Evolutionary conservation across 2,888 invertebrate species (phyloP).

Genomic region (Sinhomidia bicolor): DNA sequence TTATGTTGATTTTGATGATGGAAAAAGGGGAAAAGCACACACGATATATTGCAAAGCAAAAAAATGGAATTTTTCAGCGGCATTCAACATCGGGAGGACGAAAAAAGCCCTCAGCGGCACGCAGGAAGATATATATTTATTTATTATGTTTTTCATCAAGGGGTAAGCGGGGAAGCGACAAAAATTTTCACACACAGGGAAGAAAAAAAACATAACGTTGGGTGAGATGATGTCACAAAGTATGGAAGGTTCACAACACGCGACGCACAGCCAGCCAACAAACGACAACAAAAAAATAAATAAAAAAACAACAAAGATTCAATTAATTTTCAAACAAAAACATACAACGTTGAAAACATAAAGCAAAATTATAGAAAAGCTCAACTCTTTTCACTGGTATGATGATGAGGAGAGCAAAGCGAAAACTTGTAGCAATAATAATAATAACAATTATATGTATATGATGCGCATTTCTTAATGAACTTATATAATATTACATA

Average conservation of each 20-base stretch:
- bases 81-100: not conserved
- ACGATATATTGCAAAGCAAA: slow-evolving; percentile 48
- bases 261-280: slow-evolving; percentile 67
- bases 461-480: not conserved
- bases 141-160: slow-evolving; percentile 31
- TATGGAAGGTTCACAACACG: slow-evolving; percentile 32
- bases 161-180: slow-evolving; percentile 46
- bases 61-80: slow-evolving; percentile 37
- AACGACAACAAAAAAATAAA: slow-evolving; percentile 72
- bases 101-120: not conserved
- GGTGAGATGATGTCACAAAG: slow-evolving; percentile 49
- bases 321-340: slow-evolving; percentile 71
- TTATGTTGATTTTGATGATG: slow-evolving; percentile 58
- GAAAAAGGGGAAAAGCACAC: slow-evolving; percentile 62
- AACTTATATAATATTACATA: not conserved
- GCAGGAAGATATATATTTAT: not conserved
- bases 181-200: slow-evolving; percentile 46
- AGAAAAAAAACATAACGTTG: slow-evolving; percentile 41
- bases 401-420: not conserved
- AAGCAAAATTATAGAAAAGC: slow-evolving; percentile 21
- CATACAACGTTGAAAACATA: not conserved
- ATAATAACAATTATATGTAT: not conserved
- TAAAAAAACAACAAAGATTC: slow-evolving; percentile 71
- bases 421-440: not conserved
- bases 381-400: slow-evolving; percentile 26